Conservation (phyloP, 2,888 invertebrate genomes). For the Brachyopa scutellaris region DNA sequence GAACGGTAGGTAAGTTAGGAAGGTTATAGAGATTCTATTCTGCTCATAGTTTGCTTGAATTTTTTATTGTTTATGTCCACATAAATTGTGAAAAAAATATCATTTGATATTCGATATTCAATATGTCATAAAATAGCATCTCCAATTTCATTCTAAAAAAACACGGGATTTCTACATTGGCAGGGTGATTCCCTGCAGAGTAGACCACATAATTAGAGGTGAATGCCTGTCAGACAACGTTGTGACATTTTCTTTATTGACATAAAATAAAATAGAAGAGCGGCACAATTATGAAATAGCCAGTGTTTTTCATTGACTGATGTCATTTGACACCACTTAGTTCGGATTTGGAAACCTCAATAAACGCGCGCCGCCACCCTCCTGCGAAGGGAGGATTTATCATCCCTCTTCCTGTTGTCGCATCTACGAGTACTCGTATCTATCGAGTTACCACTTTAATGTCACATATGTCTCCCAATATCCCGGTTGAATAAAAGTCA, state of each 20-base stretch:
- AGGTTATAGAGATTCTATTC: too few relatives aligned
- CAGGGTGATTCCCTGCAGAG: too few relatives aligned
- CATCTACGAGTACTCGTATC: conserved; percentile 26
- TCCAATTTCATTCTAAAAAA: too few relatives aligned
- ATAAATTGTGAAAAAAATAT: too few relatives aligned
- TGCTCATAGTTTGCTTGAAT: too few relatives aligned
- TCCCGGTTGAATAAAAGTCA: conserved; percentile 46
- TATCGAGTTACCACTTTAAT: conserved; percentile 61
- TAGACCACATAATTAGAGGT: conserved; percentile 65
- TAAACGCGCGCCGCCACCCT: conserved; percentile 21
- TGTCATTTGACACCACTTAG: conserved; percentile 67
- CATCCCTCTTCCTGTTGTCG: neutral
- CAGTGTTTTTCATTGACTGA: conserved; percentile 40
- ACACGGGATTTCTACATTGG: too few relatives aligned
- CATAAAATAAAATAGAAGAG: conserved; percentile 22
- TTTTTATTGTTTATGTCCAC: too few relatives aligned
- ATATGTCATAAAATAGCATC: too few relatives aligned
- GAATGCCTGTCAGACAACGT: conserved; percentile 60
- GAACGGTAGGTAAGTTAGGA: too few relatives aligned
- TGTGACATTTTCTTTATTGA: conserved; percentile 52
- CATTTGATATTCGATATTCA: too few relatives aligned
- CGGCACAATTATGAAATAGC: conserved; percentile 57
- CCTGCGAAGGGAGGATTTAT: conserved; percentile 15
- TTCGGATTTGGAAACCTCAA: conserved; percentile 62
- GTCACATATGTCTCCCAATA: conserved; percentile 52